Evolutionary conservation across 2,797 vertebrate genomes (phyloP).

Genomic region (Enteromius trimaculatus): DNA sequence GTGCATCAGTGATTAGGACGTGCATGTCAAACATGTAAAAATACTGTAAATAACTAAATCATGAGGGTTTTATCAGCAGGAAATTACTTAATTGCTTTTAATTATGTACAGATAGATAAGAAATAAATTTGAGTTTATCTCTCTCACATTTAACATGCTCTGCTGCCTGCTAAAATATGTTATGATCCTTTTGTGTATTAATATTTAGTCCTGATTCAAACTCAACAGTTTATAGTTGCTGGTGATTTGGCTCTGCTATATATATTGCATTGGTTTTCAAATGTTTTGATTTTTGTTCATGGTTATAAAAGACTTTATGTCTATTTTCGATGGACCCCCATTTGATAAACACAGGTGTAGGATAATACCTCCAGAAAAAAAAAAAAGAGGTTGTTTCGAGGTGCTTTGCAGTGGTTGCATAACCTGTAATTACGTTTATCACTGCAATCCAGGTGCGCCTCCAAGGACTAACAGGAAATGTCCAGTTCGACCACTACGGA

Average conservation of each 20-base stretch:
- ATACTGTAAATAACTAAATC: neutral
- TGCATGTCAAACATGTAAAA: conserved; percentile 1
- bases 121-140: neutral
- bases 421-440: conserved; percentile 61
- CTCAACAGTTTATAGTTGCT: neutral
- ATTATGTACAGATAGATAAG: conserved; percentile 16
- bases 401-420: conserved; percentile 40
- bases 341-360: conserved; percentile 12
- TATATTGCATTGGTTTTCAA: neutral
- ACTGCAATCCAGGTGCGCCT: conserved; percentile 87
- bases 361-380: conserved; percentile 28
- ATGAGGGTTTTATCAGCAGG: neutral
- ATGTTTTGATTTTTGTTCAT: neutral
- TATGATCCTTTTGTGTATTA: neutral
- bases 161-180: neutral
- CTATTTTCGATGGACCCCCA: conserved; percentile 6
- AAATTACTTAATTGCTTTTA: conserved; percentile 7
- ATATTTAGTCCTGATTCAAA: neutral
- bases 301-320: conserved; percentile 4
- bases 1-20: neutral
- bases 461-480: conserved; percentile 96
- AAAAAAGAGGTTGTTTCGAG: conserved; percentile 30
- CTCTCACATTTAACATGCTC: conserved; percentile 7
- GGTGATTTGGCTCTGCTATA: neutral
- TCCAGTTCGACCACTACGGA: conserved; percentile 98